Base-by-base conservation (phyloP, 2,888 invertebrate species). In the Lampropteryx suffumata region DNA sequence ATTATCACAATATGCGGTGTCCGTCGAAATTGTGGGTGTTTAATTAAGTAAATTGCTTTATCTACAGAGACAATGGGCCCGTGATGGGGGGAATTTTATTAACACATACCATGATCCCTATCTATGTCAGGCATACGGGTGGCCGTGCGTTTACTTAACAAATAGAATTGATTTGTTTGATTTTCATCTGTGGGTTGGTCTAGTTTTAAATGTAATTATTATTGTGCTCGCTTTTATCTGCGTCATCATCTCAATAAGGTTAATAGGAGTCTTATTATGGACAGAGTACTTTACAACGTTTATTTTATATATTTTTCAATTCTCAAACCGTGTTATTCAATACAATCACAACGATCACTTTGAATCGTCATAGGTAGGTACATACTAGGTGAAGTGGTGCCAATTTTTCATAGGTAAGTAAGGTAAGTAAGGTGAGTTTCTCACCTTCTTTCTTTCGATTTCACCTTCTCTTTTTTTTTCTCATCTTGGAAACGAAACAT, bases 31-130 rank as follows among this genome's bases (percentile, higher is more conserved):
- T 77, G 82, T 82, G 81, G 77, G 74, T 59, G 79, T 79, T 83
- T 90, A 90, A 90, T 90, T 89, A 89, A 83, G 78, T 86, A 86
- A 89, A 90, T 90, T 87, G 82, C 87, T 90, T 84, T 88, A 90
- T 89, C 88, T 82, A 64, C 48, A 74, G 79, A 88, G 85, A 90
- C 89, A 90, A 89, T 84, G 68, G 79, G 61, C 62, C 61, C 70
- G 71, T 79, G 73, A 77, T 78, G 76, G 79, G 84, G 80, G 79
- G 73, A 71, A 67, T 76, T 82, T 81, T 83, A 84, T 82, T 83
- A 82, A 82, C 76, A 71, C 76, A 66, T 66, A 70, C 61, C 59
- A 57, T 62, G 79, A 77, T 78, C 71, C 59, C 66, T 79, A 84
- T 83, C 83, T 71, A 61, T 71, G 66, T 67, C 69, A 52, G 59